These are phyloP conservation scores for Clarias pachynema DNA, from an alignment of 2,797 vertebrate species.

Conservation along the genomic window DNA sequence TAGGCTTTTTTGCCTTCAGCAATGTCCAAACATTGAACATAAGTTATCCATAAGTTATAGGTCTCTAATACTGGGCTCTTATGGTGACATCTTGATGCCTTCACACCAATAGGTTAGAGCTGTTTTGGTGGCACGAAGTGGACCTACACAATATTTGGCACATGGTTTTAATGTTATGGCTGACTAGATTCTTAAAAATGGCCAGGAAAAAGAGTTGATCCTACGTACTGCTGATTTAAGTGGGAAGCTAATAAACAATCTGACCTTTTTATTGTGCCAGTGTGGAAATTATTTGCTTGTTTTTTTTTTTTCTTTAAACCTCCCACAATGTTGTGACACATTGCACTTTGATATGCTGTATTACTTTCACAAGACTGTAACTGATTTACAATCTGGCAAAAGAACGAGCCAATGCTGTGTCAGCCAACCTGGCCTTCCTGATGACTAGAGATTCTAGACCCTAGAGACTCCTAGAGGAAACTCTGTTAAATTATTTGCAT, in stretches of 20 bases:
- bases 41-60: too few species aligned
- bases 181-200: background rate
- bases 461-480: background rate
- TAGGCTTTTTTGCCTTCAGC: too few species aligned
- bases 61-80: too few species aligned
- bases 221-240: background rate
- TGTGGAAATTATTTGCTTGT: background rate
- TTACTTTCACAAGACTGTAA: constrained; percentile 15
- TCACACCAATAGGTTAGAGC: too few species aligned
- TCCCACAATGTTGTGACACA: constrained; percentile 11
- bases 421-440: background rate
- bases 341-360: constrained; percentile 3
- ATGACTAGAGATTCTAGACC: background rate
- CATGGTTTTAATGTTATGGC: too few species aligned
- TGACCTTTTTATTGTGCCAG: background rate
- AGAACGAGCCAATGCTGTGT: constrained; percentile 10
- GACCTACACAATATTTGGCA: too few species aligned
- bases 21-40: too few species aligned
- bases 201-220: background rate
- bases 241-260: background rate
- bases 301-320: background rate
- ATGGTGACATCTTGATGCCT: too few species aligned
- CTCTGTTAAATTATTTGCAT: background rate
- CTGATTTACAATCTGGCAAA: constrained; percentile 36
- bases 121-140: too few species aligned